phyloP scores from a whole-genome alignment of 2,888 invertebrate species.

The Chrysolina haemoptera region DNA sequence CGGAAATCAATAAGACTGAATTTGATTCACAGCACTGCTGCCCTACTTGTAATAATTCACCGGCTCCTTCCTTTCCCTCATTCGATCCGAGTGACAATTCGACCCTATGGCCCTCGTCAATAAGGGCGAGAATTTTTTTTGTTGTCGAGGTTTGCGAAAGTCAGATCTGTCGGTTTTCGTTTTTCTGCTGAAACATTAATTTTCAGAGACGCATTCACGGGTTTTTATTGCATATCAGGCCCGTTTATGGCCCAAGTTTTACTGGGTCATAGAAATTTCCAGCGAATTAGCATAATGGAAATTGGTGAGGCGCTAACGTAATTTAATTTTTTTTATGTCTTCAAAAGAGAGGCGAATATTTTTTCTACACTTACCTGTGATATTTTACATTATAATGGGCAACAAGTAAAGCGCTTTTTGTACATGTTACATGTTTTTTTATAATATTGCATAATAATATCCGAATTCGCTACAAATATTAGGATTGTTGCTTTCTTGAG shows the following conservation, averaged over 20 bases:
- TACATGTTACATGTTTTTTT: no score
- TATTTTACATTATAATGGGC: no score
- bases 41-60: conserved; percentile 54
- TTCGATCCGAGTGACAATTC: background rate
- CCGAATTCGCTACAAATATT: no score
- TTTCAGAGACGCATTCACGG: conserved; percentile 34
- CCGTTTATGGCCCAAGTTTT: conserved; percentile 39
- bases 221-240: conserved; percentile 37
- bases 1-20: conserved; percentile 54
- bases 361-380: no score
- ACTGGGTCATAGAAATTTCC: conserved; percentile 35
- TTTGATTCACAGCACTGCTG: conserved; percentile 54
- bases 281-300: conserved; percentile 28
- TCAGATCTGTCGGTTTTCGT: conserved; percentile 26
- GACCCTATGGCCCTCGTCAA: background rate
- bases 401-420: no score
- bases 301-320: background rate
- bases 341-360: no score
- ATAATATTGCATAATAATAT: no score
- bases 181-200: conserved; percentile 37
- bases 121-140: background rate
- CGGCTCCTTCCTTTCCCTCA: conserved; percentile 32
- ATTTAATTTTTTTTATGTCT: background rate
- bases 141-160: conserved; percentile 23
- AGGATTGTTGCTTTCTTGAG: no score